Base-by-base conservation (phyloP, 1,140 invertebrate species). In the Zaprionus nigranus region DNA sequence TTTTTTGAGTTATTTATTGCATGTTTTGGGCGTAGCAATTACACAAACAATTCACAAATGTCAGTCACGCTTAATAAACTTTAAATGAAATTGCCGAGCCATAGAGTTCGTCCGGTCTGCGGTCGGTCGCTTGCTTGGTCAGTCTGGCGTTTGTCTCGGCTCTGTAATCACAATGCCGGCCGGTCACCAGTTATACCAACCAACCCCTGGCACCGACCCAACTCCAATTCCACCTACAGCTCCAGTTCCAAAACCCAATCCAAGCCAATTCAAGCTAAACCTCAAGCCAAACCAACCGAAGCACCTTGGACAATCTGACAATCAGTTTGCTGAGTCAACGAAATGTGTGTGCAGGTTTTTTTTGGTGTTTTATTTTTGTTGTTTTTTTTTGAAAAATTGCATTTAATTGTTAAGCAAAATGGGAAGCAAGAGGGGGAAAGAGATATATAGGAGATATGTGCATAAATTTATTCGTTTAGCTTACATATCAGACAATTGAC, bases 391-490 rank as follows among this genome's bases (percentile, higher is more conserved):
- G 15, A 57, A 74, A 90, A 88, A 88, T 82, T 90, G 85, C 85
- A 90, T 85, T 90, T 90, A 90, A 90, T 90, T 90, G 86, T 90
- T 90, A 57, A 85, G 84, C 82, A 85, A 90, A 88, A 88, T 88
- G 84, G 70, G 74, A 70, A 61, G 74, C 82, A 58, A 49, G 43
- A 66, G 46, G 73, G 71, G 63, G 30, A n/a, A n/a, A n/a, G 59
- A 65, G 46, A 76, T 38, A 56, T 72, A 69, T 59, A 64, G 5
- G 59, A 36, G 36, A 70, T 51, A 74, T 36, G 59, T 40, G 46
- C 60, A 49, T 72, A 51, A 43, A 59, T 69, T 49, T 17, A 54
- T 51, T 53, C 61, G 46, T 67, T 53, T 67, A 59, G 68, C 57
- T 88, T 88, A 90, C 77, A 87, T 67, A 38, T 68, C 49, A 73